Evolutionary conservation across 2,113 vertebrate genomes (phyloP).

Genomic region (Carassius carassius): DNA sequence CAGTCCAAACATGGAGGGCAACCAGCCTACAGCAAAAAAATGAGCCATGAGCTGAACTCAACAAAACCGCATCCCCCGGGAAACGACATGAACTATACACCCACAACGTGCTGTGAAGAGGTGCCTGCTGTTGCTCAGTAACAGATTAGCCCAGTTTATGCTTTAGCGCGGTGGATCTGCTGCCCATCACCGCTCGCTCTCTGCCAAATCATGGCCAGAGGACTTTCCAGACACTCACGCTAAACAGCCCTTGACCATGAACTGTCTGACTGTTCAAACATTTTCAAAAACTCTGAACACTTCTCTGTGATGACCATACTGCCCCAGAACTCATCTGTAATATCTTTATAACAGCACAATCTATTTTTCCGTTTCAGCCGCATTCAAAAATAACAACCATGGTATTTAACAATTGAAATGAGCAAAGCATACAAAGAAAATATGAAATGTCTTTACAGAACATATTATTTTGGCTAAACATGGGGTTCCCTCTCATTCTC

Average conservation of each 20-base stretch:
- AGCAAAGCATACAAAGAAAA: neutral
- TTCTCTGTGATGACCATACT: neutral
- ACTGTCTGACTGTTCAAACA: slow-evolving; percentile 38
- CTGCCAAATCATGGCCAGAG: slow-evolving; percentile 37
- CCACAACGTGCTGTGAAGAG: slow-evolving; percentile 37
- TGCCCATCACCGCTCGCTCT: slow-evolving; percentile 35
- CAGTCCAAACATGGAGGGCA: slow-evolving; percentile 47
- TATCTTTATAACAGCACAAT: neutral
- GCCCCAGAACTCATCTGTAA: neutral
- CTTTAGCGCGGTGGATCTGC: slow-evolving; percentile 36
- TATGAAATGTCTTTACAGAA: slow-evolving; percentile 1
- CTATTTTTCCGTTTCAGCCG: neutral
- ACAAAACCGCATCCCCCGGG: slow-evolving; percentile 52
- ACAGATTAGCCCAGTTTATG: slow-evolving; percentile 53
- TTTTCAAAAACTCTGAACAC: slow-evolving; percentile 34
- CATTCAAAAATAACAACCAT: neutral
- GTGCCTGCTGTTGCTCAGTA: slow-evolving; percentile 58
- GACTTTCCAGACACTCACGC: slow-evolving; percentile 36
- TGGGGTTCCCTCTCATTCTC: neutral
- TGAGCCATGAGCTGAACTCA: slow-evolving; percentile 49
- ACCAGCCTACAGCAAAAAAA: slow-evolving; percentile 39
- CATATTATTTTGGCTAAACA: slow-evolving; percentile 14
- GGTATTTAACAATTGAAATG: neutral
- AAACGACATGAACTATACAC: slow-evolving; percentile 47
- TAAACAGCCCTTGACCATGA: slow-evolving; percentile 47